Evolutionary conservation across 2,888 invertebrate species (phyloP), one percentile per base, ranked within the genome.

Genomic region (Melolontha melolontha): DNA sequence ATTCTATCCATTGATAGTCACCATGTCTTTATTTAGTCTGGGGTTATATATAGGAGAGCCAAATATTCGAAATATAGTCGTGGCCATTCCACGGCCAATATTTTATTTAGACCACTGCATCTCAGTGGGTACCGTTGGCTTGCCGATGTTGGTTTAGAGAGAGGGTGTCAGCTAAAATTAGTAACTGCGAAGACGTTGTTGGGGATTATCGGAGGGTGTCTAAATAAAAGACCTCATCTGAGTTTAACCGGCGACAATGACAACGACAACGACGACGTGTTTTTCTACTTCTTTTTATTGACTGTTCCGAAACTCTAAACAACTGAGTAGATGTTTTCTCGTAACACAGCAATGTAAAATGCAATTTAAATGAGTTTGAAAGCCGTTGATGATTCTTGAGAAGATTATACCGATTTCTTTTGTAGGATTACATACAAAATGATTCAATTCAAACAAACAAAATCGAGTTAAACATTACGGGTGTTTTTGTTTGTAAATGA

Each of bases 161-260:
- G 65, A 54, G 65, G 65, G 65, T 65, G 65, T 54, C 65, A 14
- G 17, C 65, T 52, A 52, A 65, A 65, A 65, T 62, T 65, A 65
- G 65, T 54, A 54, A 42, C 65, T 12, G 34, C 64, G 51, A 39
- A 54, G 54, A 34, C 52, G 65, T 34, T 44, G 65, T 34, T 34
- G 59, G 57, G 59, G 42, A 41, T 65, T 14, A 41, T 65, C 29
- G 34, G 64, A 54, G 65, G 65, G 65, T 65, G 65, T 42, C 39
- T 62, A 62, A 49, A 62, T 62, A 62, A 17, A 62, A 47, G 59
- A 62, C 59, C 59, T 29, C 59, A 16, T 62, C 59, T 47, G 59
- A 59, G 59, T 44, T 12, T 47, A 59, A 47, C 44, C 59, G 47
- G 44, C 34, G 34, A 8, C 34, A 50, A 49, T 1, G 42, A 47